phyloP scores from a whole-genome alignment of 2,797 vertebrate species.

The Coranthus polyacanthus region DNA sequence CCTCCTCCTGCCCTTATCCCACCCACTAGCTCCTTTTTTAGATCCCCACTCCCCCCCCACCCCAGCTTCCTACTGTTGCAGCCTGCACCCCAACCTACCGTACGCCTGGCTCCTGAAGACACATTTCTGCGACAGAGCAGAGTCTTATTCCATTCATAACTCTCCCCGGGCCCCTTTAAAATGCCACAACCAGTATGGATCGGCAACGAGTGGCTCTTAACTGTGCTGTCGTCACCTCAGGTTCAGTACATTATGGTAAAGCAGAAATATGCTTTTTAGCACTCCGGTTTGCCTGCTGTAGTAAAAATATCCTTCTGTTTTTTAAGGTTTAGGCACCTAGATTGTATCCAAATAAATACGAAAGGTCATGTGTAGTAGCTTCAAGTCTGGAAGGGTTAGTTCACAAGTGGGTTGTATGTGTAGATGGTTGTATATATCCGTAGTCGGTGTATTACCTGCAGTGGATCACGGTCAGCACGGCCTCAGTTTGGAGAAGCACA shows the following conservation, averaged over 20 bases:
- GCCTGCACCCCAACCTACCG: conserved; percentile 30
- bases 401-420: no score
- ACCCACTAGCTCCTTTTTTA: conserved; percentile 67
- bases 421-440: no score
- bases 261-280: conserved; percentile 65
- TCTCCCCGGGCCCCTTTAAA: conserved; percentile 61
- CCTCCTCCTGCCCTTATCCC: conserved; percentile 28
- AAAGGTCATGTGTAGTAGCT: conserved; percentile 31
- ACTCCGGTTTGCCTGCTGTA: conserved; percentile 46
- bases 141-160: conserved; percentile 45
- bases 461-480: no score
- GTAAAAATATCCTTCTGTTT: conserved; percentile 67
- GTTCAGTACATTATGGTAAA: conserved; percentile 35
- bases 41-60: neutral
- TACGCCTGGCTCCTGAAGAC: conserved; percentile 33
- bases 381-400: neutral
- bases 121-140: conserved; percentile 31
- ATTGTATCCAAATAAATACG: conserved; percentile 51
- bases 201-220: conserved; percentile 60
- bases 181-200: conserved; percentile 53
- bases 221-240: conserved; percentile 48
- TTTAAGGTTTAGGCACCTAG: conserved; percentile 49
- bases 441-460: no score
- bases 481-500: no score
- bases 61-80: conserved; percentile 59